Evolutionary conservation across 2,797 vertebrate genomes (phyloP), one percentile per base, ranked within the genome.

Genomic region (Aulostomus chinensis): DNA sequence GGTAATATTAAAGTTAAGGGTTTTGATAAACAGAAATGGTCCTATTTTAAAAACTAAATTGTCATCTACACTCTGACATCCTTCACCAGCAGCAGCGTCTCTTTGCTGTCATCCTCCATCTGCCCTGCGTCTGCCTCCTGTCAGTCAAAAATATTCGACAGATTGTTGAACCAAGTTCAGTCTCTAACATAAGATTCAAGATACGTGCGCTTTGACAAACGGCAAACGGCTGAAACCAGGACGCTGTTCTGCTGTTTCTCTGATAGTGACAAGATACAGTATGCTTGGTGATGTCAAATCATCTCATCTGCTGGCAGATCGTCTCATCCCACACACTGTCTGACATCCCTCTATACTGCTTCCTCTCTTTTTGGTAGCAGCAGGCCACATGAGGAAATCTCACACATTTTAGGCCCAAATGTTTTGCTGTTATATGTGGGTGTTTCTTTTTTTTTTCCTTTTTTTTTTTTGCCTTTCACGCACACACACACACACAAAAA

Each of bases 241-340:
- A 56, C 63, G 14, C 4, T 2, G 12, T 52, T 51, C 26, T 29
- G 26, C 26, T 51, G 22, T 29, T 12, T n/a, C 60, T 79, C 36
- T 81, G 68, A 81, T 76, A 22, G 26, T 46, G 52, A 67, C 60
- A 49, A 4, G 25, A 66, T 62, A 41, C 69, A 58, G 38, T 71
- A 52, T 77, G 66, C 69, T 73, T 56, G 45, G 22, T 32, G 54
- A 47, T 66, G 71, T 68, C 56, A 64, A 8, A 52, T 70, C 60
- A 31, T 68, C 63, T 55, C 41, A 48, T 59, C 43, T 26, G 32
- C 49, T 63, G 66, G 25, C 67, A 61, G 54, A 62, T 71, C 42
- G 24, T 70, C 57, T 73, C 58, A 57, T 67, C 66, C 72, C 68
- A 64, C 68, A 69, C 67, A 7, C 59, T 45, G 68, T 50, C 58